phyloP scores from a whole-genome alignment of 2,888 invertebrate species.

The Digitonthophagus gazella region DNA sequence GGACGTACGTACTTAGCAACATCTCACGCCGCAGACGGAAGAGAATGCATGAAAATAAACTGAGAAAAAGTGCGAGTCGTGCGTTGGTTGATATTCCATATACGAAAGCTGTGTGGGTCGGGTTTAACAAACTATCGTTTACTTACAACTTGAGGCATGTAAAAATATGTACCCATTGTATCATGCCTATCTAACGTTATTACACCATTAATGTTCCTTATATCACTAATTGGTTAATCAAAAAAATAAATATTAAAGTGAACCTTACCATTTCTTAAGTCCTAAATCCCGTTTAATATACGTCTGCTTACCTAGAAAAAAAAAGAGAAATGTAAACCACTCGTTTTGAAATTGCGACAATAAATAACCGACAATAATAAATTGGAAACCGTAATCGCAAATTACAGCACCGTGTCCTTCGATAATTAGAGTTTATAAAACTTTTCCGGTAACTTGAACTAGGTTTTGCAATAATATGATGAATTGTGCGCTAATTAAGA shows the following conservation, averaged over 20 bases:
- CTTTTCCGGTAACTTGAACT: neutral
- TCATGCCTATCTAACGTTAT: neutral
- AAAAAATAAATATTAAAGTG: neutral
- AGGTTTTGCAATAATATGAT: neutral
- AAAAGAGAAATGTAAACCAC: neutral
- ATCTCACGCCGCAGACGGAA: neutral
- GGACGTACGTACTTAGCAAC: neutral
- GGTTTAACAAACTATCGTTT: neutral
- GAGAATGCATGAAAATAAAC: neutral
- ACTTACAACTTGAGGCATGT: neutral
- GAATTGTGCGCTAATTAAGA: neutral
- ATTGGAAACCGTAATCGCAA: neutral
- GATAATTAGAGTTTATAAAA: neutral
- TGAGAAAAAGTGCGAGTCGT: neutral
- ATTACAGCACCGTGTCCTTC: neutral
- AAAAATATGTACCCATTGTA: neutral
- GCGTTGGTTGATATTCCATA: neutral
- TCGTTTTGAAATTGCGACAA: neutral
- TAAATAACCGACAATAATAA: neutral
- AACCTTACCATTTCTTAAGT: neutral
- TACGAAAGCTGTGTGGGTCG: neutral
- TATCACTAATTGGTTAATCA: neutral
- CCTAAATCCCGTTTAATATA: too few species aligned
- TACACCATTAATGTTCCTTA: neutral
- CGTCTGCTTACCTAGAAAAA: neutral